Percentiles rank a stretch among this genome's conserved stretches.
Evolutionary conservation across 2,888 invertebrate species (phyloP).

Genomic region (Heteromyza rotundicornis): DNA sequence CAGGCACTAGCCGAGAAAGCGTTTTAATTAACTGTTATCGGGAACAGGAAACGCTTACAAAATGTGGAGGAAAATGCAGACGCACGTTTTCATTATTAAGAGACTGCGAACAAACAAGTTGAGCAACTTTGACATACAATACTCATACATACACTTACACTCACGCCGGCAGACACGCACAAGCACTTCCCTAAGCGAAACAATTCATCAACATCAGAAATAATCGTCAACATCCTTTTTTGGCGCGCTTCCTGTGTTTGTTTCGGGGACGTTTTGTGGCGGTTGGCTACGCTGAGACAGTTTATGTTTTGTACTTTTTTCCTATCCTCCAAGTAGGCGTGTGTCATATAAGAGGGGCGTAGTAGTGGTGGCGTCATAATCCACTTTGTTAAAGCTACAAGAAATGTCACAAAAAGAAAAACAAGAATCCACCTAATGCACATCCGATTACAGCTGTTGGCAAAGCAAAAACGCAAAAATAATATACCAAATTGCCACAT

Average conservation of each 20-base stretch:
- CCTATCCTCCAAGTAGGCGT: too few species aligned
- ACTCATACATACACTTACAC: conserved; percentile 15
- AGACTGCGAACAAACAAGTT: too few species aligned
- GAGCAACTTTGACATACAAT: not conserved
- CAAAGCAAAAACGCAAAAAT: conserved; percentile 27
- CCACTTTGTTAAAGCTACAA: conserved; percentile 49
- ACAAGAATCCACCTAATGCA: conserved; percentile 42
- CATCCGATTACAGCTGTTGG: conserved; percentile 53
- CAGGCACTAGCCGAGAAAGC: not conserved
- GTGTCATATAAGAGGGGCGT: conserved; percentile 33
- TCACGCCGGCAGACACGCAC: conserved; percentile 10
- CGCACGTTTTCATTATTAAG: too few species aligned
- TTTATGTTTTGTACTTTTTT: too few species aligned
- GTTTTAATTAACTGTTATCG: conserved; percentile 21
- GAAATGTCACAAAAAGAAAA: not conserved
- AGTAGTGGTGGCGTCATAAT: conserved; percentile 42
- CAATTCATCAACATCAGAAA: conserved; percentile 48
- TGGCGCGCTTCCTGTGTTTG: conserved; percentile 31
- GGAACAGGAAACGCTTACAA: conserved; percentile 28
- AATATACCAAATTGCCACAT: conserved; percentile 51
- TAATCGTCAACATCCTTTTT: conserved; percentile 51
- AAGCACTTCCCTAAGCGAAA: conserved; percentile 22
- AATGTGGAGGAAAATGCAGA: not conserved
- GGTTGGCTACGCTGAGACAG: conserved; percentile 8
- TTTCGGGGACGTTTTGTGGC: conserved; percentile 22